Evolutionary conservation across 2,888 invertebrate species (phyloP), one percentile per base, ranked within the genome.

Genomic region (Cryptophagus acutangulus): DNA sequence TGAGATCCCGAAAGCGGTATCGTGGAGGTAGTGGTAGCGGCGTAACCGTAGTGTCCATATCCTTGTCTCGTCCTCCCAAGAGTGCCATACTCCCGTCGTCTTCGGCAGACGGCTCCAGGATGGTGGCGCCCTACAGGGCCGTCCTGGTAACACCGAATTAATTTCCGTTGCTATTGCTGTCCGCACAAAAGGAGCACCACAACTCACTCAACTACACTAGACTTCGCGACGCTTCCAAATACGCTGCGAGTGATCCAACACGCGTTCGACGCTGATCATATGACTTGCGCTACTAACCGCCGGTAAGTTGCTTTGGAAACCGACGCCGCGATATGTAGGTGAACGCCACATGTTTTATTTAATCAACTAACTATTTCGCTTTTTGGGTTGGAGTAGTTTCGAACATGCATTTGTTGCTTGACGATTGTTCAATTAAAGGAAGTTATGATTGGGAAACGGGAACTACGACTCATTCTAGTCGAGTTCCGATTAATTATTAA

Each of bases 1-100:
- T 78, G 52, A 87, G 75, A 69, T 87, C 86, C 48, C 86, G 73
- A 59, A 87, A 78, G 38, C 86, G 76, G 71, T 86, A 87, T 49
- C 86, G 71, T 30, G 84, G 82, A 17, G 84, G 81, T 41, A 79
- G 61, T 38, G 74, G 71, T 44, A 74, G 61, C 16, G 73, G 70
- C 33, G 63, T 58, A 15, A 57, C 49, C 14, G 57, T 48, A 28
- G 53, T 51, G 38, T 67, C 66, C 56, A 59, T 62, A 35, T 67
- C 67, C 41, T 65, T 63, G 15, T 46, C 46, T 18, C 54, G 55
- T 36, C 56, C 59, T 36, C 56, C 59, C 46, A 63, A 53, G 46
- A 65, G 58, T 46, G 65, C 63, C 65, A 67, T 65, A 52, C 59
- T 59, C 49, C 61, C 59, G 48, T 54, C 57, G 43, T 57, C 56